A percentile compares a stretch with the other conserved stretches of the same genome.
These are phyloP conservation scores for Amazona guildingii DNA, from an alignment of 2,113 vertebrate genomes.

Conservation along the genomic window DNA sequence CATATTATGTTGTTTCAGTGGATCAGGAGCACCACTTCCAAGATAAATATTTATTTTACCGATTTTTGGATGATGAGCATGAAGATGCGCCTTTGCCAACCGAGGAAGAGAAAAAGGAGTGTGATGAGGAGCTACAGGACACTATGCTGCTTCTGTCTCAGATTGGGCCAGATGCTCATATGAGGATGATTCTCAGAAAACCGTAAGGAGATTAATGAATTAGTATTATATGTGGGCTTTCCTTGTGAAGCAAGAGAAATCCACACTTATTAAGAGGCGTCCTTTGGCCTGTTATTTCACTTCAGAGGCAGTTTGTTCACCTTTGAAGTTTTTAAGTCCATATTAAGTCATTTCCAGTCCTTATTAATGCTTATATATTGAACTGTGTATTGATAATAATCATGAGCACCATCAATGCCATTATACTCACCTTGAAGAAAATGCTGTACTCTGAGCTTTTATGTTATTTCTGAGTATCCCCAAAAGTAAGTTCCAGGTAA, in stretches of 20 bases:
- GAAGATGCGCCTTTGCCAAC: conserved; percentile 84
- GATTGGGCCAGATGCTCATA: conserved; percentile 94
- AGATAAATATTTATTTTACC: conserved; percentile 98
- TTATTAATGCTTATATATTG: neutral
- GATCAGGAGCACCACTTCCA: conserved; percentile 95
- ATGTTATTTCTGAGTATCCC: neutral
- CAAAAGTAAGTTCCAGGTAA: neutral
- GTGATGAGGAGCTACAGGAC: conserved; percentile 94
- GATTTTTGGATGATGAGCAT: conserved; percentile 92
- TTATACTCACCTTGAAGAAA: neutral
- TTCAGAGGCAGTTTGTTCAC: neutral
- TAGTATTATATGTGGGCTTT: neutral
- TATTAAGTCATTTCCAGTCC: neutral
- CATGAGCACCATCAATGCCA: neutral
- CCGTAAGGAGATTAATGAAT: conserved; percentile 76
- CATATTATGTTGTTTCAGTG: conserved; percentile 75
- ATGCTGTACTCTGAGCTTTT: neutral
- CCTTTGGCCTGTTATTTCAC: neutral
- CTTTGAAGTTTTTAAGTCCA: neutral
- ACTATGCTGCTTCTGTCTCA: conserved; percentile 91
- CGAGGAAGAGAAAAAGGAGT: conserved; percentile 89
- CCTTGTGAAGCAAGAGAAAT: neutral
- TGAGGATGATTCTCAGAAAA: conserved; percentile 98
- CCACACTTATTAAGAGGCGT: neutral
- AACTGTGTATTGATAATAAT: neutral